phyloP scores from a whole-genome alignment of 2,113 vertebrate species.

The Aleadryas rufinucha region DNA sequence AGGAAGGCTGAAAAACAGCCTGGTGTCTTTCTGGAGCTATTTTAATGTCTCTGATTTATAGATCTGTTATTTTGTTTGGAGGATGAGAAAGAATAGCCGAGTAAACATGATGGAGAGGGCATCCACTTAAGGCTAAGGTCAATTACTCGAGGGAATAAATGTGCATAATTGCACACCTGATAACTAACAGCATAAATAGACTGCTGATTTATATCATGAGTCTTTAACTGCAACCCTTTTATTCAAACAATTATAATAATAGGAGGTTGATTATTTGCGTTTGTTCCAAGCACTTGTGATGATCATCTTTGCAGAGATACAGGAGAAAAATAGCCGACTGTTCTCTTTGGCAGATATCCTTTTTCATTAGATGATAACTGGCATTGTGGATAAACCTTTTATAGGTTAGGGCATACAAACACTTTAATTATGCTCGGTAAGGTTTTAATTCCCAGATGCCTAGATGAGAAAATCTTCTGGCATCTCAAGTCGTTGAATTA shows the following conservation, averaged over 20 bases:
- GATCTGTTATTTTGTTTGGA: constrained; percentile 5
- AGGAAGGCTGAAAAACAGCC: background rate
- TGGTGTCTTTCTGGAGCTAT: background rate
- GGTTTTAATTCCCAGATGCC: constrained; percentile 33
- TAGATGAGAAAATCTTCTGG: constrained; percentile 15
- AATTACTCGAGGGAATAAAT: constrained; percentile 23
- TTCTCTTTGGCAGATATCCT: constrained; percentile 28
- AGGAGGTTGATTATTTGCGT: constrained; percentile 38
- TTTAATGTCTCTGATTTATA: constrained; percentile 10
- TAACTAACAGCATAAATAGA: constrained; percentile 22
- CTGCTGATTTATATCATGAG: constrained; percentile 15
- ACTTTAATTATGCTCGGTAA: constrained; percentile 29
- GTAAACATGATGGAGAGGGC: constrained; percentile 3
- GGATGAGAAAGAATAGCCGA: constrained; percentile 14
- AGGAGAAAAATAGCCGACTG: background rate
- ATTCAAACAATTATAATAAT: constrained; percentile 36
- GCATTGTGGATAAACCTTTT: constrained; percentile 29
- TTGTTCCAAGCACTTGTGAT: constrained; percentile 16
- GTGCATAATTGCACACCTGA: background rate
- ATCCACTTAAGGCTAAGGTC: constrained; percentile 11
- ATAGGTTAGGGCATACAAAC: constrained; percentile 40
- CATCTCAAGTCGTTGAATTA: constrained; percentile 3
- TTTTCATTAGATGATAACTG: constrained; percentile 44
- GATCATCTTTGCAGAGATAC: constrained; percentile 2
- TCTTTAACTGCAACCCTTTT: constrained; percentile 23